Conservation (phyloP, 2,888 invertebrate species). For the Dicroscelio sp. region DNA sequence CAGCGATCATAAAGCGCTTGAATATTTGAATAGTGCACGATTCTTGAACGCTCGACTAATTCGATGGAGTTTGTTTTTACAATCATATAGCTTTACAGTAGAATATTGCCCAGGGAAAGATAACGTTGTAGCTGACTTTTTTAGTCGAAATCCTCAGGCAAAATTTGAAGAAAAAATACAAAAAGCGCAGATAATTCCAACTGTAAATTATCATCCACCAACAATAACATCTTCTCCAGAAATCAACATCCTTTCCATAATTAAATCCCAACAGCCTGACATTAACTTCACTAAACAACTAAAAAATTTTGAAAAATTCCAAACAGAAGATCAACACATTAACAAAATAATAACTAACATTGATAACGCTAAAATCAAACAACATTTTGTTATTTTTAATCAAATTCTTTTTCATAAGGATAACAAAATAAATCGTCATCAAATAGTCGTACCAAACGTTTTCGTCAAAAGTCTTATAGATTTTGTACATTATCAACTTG, state of each 20-base stretch:
- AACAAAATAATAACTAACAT: background rate
- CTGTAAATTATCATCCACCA: background rate
- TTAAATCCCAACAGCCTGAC: background rate
- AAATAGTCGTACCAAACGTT: conserved; percentile 46
- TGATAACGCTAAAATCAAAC: background rate
- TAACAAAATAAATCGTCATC: conserved; percentile 16
- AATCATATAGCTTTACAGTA: conserved; percentile 55
- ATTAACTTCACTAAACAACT: background rate
- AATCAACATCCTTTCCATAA: background rate
- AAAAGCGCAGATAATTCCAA: background rate
- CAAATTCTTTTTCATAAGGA: conserved; percentile 70
- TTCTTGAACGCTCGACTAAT: conserved; percentile 61
- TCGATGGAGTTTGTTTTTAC: conserved; percentile 69
- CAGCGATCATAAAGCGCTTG: conserved; percentile 18
- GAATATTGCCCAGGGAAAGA: conserved; percentile 66
- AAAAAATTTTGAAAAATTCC: background rate
- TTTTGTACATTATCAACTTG: conserved; percentile 51
- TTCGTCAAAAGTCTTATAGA: conserved; percentile 9
- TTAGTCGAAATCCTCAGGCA: conserved; percentile 55
- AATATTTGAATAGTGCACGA: conserved; percentile 1
- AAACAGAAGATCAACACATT: background rate
- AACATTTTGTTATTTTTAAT: conserved; percentile 19
- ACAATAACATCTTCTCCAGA: background rate
- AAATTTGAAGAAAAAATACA: conserved; percentile 46
- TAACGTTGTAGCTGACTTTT: conserved; percentile 66